Conservation (phyloP, 2,113 vertebrate species). For the Cryptoleucopteryx plumbea region DNA sequence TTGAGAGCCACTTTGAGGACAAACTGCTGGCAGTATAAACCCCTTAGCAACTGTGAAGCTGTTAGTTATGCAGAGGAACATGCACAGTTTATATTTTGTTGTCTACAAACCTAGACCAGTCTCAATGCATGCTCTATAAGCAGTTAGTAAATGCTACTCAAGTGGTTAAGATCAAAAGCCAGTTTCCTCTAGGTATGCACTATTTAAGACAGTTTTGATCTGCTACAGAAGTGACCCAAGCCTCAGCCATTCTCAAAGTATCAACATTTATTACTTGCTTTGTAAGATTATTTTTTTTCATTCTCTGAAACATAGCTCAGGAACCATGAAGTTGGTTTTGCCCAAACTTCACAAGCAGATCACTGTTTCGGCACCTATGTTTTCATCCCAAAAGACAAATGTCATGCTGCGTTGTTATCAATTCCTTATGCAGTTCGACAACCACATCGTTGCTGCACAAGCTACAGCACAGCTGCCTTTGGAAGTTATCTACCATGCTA, state of each 20-base stretch:
- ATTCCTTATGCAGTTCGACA: not conserved
- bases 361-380: not conserved
- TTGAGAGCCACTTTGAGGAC: not conserved
- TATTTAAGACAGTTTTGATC: not conserved
- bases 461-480: not conserved
- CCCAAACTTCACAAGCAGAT: not conserved
- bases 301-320: not conserved
- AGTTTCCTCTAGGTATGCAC: not conserved
- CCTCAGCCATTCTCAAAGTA: not conserved
- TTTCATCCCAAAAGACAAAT: not conserved
- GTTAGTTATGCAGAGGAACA: slow-evolving; percentile 28
- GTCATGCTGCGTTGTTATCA: fast-evolving
- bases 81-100: not conserved
- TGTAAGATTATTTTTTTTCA: fast-evolving
- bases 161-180: not conserved
- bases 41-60: not conserved
- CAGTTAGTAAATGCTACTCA: slow-evolving; percentile 9
- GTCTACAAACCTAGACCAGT: not conserved
- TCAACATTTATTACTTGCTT: not conserved
- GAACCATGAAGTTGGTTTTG: not conserved
- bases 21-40: not conserved
- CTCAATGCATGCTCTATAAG: slow-evolving; percentile 22
- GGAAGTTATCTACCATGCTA: not conserved
- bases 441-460: not conserved
- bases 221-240: not conserved